These are phyloP conservation scores for Baccha elongata DNA, from an alignment of 2,888 invertebrate species.

Conservation along the genomic window DNA sequence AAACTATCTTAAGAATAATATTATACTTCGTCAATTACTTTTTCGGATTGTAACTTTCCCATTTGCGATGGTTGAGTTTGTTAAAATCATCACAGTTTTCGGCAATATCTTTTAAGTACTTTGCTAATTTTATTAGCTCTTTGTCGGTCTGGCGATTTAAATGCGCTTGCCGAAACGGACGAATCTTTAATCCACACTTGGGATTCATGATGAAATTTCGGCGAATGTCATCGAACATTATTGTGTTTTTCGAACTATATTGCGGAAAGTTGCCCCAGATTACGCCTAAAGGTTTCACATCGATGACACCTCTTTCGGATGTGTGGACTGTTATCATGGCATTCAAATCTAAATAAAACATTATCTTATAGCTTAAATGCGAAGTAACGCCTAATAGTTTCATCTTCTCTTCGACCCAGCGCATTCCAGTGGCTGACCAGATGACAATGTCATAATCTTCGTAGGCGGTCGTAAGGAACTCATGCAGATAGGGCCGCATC, in stretches of 20 bases:
- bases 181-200: conserved; percentile 94
- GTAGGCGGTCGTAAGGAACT: conserved; percentile 94
- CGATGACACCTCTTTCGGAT: conserved; percentile 94
- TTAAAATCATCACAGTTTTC: conserved; percentile 91
- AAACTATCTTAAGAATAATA: neutral
- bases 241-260: conserved; percentile 94
- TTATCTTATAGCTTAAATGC: conserved; percentile 93
- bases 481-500: conserved; percentile 97
- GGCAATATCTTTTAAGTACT: conserved; percentile 93
- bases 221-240: conserved; percentile 98
- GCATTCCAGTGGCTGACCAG: conserved; percentile 99
- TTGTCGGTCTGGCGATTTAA: conserved; percentile 91
- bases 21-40: conserved; percentile 33
- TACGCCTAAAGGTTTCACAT: conserved; percentile 97
- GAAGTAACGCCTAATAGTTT: conserved; percentile 92
- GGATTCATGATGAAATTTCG: conserved; percentile 99
- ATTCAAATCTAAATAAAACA: conserved; percentile 94
- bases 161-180: conserved; percentile 95
- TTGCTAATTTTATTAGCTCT: conserved; percentile 91
- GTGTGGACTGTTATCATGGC: conserved; percentile 98
- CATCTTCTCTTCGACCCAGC: conserved; percentile 99
- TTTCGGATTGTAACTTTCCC: conserved; percentile 89
- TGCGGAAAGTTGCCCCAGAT: conserved; percentile 98
- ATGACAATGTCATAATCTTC: conserved; percentile 97
- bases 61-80: conserved; percentile 93